Base-by-base conservation (phyloP, 2,113 vertebrate species). In the Rana temporaria region DNA sequence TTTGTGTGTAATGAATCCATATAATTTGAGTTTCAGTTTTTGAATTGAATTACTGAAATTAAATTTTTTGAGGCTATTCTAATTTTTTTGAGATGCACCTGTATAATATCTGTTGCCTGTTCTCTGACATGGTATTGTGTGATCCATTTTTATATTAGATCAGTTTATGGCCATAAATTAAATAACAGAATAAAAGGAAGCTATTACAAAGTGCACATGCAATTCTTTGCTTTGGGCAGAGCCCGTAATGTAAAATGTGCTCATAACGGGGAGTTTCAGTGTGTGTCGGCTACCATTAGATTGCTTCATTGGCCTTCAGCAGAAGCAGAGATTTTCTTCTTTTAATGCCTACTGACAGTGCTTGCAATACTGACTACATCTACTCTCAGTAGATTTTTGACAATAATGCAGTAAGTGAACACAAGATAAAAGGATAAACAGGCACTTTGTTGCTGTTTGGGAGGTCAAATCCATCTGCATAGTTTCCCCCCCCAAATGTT, bases 331-430 rank as follows among this genome's bases (percentile, higher is more conserved):
- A 0, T 63, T 24, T 63, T 63, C 9, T 63, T 63, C 20, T 5
- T 20, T 63, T 63, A 63, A 63, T 63, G 60, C 15, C 60, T 63
- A 63, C 20, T 63, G 60, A 24, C 60, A 15, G 20, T 3, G 22
- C 11, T 20, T 63, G 60, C 22, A 63, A 26, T 24, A 18, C 60
- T 26, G 20, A 63, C 60, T 63, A 12, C 20, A 20, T 24, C 24
- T 11, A 63, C 22, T 26, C 17, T 62, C 20, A 20, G 59, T 22
- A 11, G 19, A n/a, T 62, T 22, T n/a, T 22, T 62, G 7, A 63
- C 60, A 63, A 60, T 63, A 63, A 63, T 63, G 60, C 22, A 63
- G 8, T 14, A 63, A 63, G 20, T 63, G 60, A 63, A 24, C 60
- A 63, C 60, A 63, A 4, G 60, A 63, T 63, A 14, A 24, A 63